phyloP scores from a whole-genome alignment of 2,797 vertebrate species.

The Fistularia commersonii region DNA sequence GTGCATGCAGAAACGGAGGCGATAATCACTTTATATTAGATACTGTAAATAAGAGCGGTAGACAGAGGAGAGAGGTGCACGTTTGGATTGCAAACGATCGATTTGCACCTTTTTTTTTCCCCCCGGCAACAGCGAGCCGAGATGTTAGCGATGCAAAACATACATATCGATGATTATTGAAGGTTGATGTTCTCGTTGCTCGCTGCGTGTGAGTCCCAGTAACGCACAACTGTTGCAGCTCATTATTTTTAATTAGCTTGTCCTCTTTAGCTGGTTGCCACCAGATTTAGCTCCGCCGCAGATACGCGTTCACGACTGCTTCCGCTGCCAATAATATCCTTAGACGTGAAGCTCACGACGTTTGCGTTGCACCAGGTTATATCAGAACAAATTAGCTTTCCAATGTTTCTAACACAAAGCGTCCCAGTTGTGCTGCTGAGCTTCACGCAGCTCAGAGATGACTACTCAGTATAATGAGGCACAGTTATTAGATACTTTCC shows the following conservation, averaged over 20 bases:
- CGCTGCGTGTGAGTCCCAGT: constrained; percentile 13
- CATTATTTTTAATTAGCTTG: constrained; percentile 48
- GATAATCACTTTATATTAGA: constrained; percentile 12
- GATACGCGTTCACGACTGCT: constrained; percentile 3
- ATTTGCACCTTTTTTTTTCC: constrained; percentile 1
- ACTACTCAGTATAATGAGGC: constrained; percentile 33
- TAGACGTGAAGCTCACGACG: constrained; percentile 7
- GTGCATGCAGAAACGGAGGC: constrained; percentile 13
- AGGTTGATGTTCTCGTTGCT: constrained; percentile 15
- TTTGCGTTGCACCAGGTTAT: constrained; percentile 24
- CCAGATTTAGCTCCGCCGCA: constrained; percentile 13
- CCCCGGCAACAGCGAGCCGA: constrained; percentile 4
- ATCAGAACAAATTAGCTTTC: constrained; percentile 23
- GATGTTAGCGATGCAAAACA: constrained; percentile 26
- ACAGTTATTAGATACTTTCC: constrained; percentile 33
- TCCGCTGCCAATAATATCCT: constrained; percentile 15
- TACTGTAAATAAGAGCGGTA: constrained; percentile 25
- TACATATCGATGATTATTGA: constrained; percentile 15
- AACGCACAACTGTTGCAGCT: constrained; percentile 12
- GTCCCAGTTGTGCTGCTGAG: constrained; percentile 29
- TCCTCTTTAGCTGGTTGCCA: constrained; percentile 10
- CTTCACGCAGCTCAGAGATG: constrained; percentile 16
- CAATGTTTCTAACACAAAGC: constrained; percentile 7
- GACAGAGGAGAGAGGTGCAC: background rate
- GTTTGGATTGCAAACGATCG: too few species aligned